Evolutionary conservation across 2,113 vertebrate genomes (phyloP).

Genomic region (Limnothrissa miodon): DNA sequence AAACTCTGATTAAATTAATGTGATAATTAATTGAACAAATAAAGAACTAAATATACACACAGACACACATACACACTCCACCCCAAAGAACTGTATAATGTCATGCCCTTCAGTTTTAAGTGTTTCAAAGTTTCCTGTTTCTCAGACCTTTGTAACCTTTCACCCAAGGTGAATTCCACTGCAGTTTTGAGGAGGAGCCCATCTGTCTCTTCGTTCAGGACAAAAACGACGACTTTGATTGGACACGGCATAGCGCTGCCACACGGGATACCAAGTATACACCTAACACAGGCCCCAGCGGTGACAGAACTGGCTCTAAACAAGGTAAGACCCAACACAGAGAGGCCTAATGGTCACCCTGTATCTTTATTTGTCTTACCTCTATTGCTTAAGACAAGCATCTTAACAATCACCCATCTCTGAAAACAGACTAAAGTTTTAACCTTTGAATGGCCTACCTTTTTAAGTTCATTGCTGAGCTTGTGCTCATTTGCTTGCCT

Average conservation of each 20-base stretch:
- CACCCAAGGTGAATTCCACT: constrained; percentile 93
- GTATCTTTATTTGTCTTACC: no score
- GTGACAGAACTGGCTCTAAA: constrained; percentile 88
- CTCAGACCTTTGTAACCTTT: not conserved
- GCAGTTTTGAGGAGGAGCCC: constrained; percentile 94
- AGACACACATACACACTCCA: no score
- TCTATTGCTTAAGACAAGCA: no score
- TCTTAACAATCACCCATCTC: no score
- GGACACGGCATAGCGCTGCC: constrained; percentile 95
- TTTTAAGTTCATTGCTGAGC: no score
- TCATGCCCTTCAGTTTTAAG: not conserved
- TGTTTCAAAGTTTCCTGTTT: not conserved
- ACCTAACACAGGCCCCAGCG: constrained; percentile 92
- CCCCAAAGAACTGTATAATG: no score
- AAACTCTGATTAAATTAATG: not conserved
- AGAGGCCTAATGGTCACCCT: no score
- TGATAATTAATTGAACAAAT: no score
- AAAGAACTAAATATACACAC: no score
- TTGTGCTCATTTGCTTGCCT: no score
- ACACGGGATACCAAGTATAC: constrained; percentile 96
- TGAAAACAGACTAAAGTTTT: no score
- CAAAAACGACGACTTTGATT: constrained; percentile 94
- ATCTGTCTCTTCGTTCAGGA: constrained; percentile 98
- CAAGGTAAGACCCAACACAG: constrained; percentile 74
- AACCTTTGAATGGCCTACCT: no score